These are phyloP conservation scores for Brachionus manjavacas DNA, from an alignment of 1,140 invertebrate genomes.

Conservation along the genomic window DNA sequence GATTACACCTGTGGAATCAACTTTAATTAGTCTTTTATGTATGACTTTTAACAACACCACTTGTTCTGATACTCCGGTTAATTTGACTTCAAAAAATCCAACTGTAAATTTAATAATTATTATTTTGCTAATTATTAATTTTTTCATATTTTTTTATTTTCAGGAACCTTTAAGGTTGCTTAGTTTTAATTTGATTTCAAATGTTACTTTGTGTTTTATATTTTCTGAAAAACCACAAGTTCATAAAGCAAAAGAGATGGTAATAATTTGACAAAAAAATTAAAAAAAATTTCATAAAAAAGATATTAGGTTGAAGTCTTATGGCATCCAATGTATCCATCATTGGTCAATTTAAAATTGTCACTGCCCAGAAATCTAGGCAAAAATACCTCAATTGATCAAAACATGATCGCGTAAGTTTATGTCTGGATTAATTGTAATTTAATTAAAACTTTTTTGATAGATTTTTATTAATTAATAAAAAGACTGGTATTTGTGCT, in stretches of 20 bases:
- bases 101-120: neutral
- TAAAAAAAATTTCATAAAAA: neutral
- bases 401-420: constrained; percentile 36
- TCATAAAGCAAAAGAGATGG: neutral
- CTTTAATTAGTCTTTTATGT: constrained; percentile 25
- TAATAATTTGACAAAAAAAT: neutral
- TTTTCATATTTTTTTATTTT: neutral
- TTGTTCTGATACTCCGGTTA: neutral
- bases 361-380: constrained; percentile 20
- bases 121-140: neutral
- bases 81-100: neutral
- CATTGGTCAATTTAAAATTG: constrained; percentile 12
- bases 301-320: neutral
- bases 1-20: neutral
- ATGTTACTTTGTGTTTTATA: constrained; percentile 5
- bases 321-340: constrained; percentile 10
- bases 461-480: constrained; percentile 40
- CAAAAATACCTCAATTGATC: neutral
- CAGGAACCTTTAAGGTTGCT: constrained; percentile 11
- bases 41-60: neutral
- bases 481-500: constrained; percentile 5
- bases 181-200: neutral
- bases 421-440: neutral
- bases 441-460: neutral
- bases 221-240: neutral